Conservation (phyloP, 92 coral and sea anemone genomes). For the Siderastrea radians region DNA sequence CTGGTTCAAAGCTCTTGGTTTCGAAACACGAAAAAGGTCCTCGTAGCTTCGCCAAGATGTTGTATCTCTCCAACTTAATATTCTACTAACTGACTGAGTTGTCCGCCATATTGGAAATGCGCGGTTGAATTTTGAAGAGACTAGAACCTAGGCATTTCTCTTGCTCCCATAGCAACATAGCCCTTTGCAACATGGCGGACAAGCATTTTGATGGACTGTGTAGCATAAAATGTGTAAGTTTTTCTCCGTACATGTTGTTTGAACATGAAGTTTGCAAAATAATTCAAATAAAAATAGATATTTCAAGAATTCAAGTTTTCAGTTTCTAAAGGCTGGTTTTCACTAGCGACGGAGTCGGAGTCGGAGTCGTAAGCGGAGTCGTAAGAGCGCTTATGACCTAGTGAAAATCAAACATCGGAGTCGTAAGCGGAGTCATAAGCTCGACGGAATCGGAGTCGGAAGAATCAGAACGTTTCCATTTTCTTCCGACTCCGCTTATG, state of each 20-base stretch:
- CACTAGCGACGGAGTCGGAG: too few relatives aligned
- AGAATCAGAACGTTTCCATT: too few relatives aligned
- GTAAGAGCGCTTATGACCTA: too few relatives aligned
- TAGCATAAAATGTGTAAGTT: background rate
- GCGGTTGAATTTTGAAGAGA: background rate
- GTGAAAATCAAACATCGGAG: too few relatives aligned
- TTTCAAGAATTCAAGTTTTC: background rate
- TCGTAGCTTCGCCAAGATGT: background rate
- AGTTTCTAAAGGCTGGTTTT: too few relatives aligned
- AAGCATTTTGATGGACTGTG: background rate
- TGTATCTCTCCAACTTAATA: background rate
- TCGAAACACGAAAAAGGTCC: background rate
- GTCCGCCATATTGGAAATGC: slow-evolving; percentile 9
- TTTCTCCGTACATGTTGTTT: background rate
- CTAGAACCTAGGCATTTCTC: background rate
- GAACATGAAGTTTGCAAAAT: background rate
- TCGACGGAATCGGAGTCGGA: too few relatives aligned
- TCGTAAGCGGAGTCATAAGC: too few relatives aligned
- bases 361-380: too few relatives aligned
- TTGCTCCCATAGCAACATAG: background rate
- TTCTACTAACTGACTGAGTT: background rate
- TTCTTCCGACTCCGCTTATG: too few relatives aligned
- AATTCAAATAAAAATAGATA: background rate
- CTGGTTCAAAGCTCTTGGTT: background rate
- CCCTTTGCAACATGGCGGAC: background rate